Base-by-base conservation (phyloP, 2,797 vertebrate species). In the Erpetoichthys calabaricus region DNA sequence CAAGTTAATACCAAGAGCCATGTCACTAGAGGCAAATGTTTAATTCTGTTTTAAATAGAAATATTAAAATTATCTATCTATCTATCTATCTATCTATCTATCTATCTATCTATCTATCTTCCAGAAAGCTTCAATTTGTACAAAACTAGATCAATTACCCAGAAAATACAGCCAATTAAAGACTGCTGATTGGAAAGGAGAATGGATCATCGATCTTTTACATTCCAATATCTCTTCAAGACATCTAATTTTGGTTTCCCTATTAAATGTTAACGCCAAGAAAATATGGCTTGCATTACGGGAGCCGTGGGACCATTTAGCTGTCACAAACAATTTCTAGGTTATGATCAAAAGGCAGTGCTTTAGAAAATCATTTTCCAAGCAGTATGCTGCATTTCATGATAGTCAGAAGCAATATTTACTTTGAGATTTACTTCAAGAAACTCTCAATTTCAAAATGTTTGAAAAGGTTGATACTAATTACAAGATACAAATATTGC, bases 91-190 rank as follows among this genome's bases (percentile, higher is more conserved):
- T 25, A 25, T 25, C 25, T 25, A 25, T 25, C 25, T 25, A 25
- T 25, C 25, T 25, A 25, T 25, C 25, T 25, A 25, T 25, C 25
- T 25, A 25, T 25, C 25, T 25, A 25, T 25, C 25, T 25, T 64
- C 56, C 66, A 57, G 57, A 75, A 72, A 73, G 59, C 79, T 86
- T 86, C 85, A 87, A 88, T 90, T 90, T 89, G 73, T 74, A 70
- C 74, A 75, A 75, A 80, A 77, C 80, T 77, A 77, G 72, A 76
- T 80, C 81, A 86, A 87, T 86, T 88, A 84, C 78, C 78, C 75
- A 83, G 86, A 86, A 88, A 91, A 91, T 80, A 82, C 78, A 82
- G 81, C 87, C 88, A 94, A 92, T 96, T 94, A 94, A 91, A 87
- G 77, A 70, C 72, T 73, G 68, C 81, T 91, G 87, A 91, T 90